Evolutionary conservation across 2,888 invertebrate genomes (phyloP), one percentile per base, ranked within the genome.

Genomic region (Allacma fusca): DNA sequence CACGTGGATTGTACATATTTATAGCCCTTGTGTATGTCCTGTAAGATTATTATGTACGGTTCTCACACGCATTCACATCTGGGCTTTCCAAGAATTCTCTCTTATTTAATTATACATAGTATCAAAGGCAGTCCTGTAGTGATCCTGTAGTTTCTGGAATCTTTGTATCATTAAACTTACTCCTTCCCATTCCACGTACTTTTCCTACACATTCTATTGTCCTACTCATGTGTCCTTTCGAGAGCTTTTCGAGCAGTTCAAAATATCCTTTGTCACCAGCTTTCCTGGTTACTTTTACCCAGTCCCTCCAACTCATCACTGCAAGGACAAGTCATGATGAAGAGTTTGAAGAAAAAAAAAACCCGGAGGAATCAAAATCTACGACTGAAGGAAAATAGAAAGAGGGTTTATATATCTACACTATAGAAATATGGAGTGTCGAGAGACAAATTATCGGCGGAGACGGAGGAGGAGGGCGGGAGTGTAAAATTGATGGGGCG

Each of bases 111-210:
- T 62, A 23, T 62, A 28, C 28, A 65, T 19, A 65, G 26, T 34
- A 19, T n/a, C 59, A 72, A 62, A 72, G 64, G 16, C 50, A 9
- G 50, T 43, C 65, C 34, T 62, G 73, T 73, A 73, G 62, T 73
- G 73, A 73, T 64, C 62, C 72, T 72, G 72, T 72, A 59, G 73
- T 62, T 62, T 34, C 73, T 73, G 73, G 73, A 73, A 73, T 73
- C 34, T 73, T 73, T 73, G 62, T 73, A 62, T 73, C 73, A 73
- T 73, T 73, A 73, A 73, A 73, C 59, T 71, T 71, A 34, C 73
- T 73, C 2, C 9, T 50, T n/a, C 50, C 16, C 50, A 19, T 50
- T 67, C 67, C 57, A 28, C 50, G 16, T 28, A 43, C 26, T 12
- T 7, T 50, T 43, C n/a, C 28, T 24, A 19, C 43, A 24, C n/a